A percentile compares a stretch with the other conserved stretches of the same genome.
These are phyloP conservation scores for Periophthalmus magnuspinnatus DNA, from an alignment of 2,797 vertebrate genomes.

Conservation along the genomic window DNA sequence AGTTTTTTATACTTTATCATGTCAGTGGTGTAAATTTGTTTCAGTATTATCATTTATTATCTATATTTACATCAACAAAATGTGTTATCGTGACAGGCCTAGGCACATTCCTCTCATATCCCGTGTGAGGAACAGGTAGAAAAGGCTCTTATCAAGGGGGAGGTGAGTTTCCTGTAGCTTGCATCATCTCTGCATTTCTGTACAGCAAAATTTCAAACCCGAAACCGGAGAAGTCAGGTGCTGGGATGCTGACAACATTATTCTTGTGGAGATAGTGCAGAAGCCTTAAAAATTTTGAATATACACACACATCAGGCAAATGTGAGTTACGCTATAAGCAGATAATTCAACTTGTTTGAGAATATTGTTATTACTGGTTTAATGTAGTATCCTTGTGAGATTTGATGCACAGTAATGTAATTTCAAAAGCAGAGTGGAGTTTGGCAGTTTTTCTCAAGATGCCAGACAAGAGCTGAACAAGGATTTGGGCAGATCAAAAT, in stretches of 20 bases:
- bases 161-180: slow-evolving; percentile 55
- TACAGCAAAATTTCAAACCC: neutral
- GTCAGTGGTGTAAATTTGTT: too few relatives aligned
- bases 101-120: slow-evolving; percentile 37
- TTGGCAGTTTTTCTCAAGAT: too few relatives aligned
- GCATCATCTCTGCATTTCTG: slow-evolving; percentile 53
- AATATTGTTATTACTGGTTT: too few relatives aligned
- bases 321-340: too few relatives aligned
- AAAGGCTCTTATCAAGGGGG: slow-evolving; percentile 24
- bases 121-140: slow-evolving; percentile 47
- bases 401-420: too few relatives aligned
- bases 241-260: neutral
- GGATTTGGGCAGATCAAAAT: neutral
- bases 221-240: neutral
- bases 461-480: neutral
- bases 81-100: too few relatives aligned
- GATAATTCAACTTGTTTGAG: too few relatives aligned
- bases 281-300: neutral
- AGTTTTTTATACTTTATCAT: too few relatives aligned
- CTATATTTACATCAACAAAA: too few relatives aligned
- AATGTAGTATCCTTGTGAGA: too few relatives aligned
- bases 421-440: too few relatives aligned
- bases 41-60: too few relatives aligned
- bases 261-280: neutral
- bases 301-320: neutral